These are phyloP conservation scores for Falcaria lacertinaria DNA, from an alignment of 2,888 invertebrate genomes.

Conservation along the genomic window DNA sequence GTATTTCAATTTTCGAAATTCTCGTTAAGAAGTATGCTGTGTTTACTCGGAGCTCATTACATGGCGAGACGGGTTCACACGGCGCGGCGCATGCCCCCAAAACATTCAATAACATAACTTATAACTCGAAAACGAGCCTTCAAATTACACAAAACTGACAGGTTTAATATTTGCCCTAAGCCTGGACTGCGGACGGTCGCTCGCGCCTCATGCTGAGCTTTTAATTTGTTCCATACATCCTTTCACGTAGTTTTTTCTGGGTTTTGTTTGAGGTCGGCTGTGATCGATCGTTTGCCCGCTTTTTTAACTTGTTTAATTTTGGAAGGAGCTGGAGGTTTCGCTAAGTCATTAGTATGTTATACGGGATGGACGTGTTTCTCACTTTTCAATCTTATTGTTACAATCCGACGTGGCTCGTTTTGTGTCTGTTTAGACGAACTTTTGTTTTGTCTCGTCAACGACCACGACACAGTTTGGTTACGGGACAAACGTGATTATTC, in stretches of 20 bases:
- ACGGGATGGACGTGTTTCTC: constrained; percentile 33
- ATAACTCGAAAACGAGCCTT: constrained; percentile 68
- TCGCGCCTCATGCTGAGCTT: constrained; percentile 73
- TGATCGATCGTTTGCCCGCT: constrained; percentile 74
- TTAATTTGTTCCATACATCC: constrained; percentile 78
- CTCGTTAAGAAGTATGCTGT: constrained; percentile 40
- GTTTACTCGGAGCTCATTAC: constrained; percentile 51
- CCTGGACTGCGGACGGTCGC: constrained; percentile 42
- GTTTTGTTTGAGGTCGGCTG: constrained; percentile 67
- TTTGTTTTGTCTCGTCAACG: constrained; percentile 19
- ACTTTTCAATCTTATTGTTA: constrained; percentile 48
- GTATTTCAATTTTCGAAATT: constrained; percentile 51
- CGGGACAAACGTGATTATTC: neutral
- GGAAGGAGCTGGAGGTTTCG: constrained; percentile 68
- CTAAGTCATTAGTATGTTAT: constrained; percentile 68
- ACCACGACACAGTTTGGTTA: constrained; percentile 1
- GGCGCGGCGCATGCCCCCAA: constrained; percentile 48
- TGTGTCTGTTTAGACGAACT: constrained; percentile 18
- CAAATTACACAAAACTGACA: constrained; percentile 76
- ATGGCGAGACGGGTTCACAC: constrained; percentile 40
- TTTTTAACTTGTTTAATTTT: constrained; percentile 76
- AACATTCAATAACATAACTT: constrained; percentile 76
- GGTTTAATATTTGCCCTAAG: constrained; percentile 75
- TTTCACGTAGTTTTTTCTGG: constrained; percentile 69
- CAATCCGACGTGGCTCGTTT: constrained; percentile 41